A percentile compares a stretch with the other conserved stretches of the same genome.
These are phyloP conservation scores for Hypotaenidia philippensis DNA, from an alignment of 2,797 vertebrate species.

Conservation along the genomic window DNA sequence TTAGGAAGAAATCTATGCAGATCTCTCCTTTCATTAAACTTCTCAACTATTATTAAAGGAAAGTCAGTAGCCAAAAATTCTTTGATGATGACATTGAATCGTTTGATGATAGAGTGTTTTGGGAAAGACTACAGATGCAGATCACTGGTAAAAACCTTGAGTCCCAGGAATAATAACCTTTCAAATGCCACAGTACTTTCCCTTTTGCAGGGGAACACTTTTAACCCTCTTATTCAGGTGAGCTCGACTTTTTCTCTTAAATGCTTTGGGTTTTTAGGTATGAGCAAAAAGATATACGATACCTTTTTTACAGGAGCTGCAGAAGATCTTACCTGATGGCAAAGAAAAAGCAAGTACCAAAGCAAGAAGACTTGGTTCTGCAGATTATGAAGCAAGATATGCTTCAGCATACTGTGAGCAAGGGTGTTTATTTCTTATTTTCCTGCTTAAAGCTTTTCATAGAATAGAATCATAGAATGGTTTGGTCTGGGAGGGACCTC, in stretches of 20 bases:
- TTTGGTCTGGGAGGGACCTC: too few species aligned
- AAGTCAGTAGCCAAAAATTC: conserved; percentile 79
- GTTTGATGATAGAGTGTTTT: conserved; percentile 72
- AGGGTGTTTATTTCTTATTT: neutral
- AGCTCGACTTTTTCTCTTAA: neutral
- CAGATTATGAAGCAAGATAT: neutral
- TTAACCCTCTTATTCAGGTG: conserved; percentile 24
- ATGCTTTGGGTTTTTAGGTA: neutral
- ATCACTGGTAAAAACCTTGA: conserved; percentile 61
- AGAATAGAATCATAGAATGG: too few species aligned
- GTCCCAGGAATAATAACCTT: conserved; percentile 58
- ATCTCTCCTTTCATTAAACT: conserved; percentile 81
- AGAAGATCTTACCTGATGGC: neutral
- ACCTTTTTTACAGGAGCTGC: neutral
- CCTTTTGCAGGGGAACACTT: conserved; percentile 42
- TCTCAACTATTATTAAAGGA: conserved; percentile 80
- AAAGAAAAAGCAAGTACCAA: conserved; percentile 29
- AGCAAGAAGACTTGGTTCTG: neutral
- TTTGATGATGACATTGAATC: conserved; percentile 79
- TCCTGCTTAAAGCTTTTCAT: neutral
- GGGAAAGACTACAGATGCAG: conserved; percentile 60
- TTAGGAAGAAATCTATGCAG: conserved; percentile 77
- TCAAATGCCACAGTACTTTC: conserved; percentile 70
- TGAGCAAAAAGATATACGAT: conserved; percentile 40
- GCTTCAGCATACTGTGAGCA: neutral